A percentile compares a stretch with the other conserved stretches of the same genome.
Conservation (phyloP, 2,888 invertebrate species). For the Andricus quercusramuli region DNA sequence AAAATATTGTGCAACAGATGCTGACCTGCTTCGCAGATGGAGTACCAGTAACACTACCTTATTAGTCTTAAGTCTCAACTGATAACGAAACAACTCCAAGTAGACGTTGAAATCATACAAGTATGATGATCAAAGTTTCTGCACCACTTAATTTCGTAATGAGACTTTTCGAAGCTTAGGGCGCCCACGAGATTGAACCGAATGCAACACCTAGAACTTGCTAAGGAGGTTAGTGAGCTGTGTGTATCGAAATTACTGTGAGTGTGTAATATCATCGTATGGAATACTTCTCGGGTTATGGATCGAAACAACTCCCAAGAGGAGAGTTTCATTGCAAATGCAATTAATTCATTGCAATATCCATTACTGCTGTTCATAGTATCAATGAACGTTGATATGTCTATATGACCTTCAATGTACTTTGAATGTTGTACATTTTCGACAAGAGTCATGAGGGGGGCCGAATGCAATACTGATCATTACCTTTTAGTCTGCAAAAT, state of each 20-base stretch:
- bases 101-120: no score
- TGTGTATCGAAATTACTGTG: background rate
- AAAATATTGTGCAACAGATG: background rate
- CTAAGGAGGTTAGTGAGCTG: background rate
- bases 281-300: background rate
- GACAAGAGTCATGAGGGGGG: no score
- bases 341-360: conserved; percentile 15
- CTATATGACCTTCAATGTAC: background rate
- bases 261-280: background rate
- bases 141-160: background rate
- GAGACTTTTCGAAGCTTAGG: conserved; percentile 9
- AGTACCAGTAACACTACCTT: background rate
- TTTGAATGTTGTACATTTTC: background rate
- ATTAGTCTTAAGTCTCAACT: background rate
- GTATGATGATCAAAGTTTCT: background rate
- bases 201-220: background rate
- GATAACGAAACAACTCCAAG: background rate
- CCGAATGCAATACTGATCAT: no score
- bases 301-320: background rate
- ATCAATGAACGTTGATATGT: background rate
- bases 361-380: background rate
- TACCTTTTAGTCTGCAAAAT: no score
- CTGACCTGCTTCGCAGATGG: background rate
- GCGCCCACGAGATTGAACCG: background rate
- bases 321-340: background rate